Evolutionary conservation across 1,140 invertebrate species (phyloP).

Genomic region (Drosophila pseudoananassae): DNA sequence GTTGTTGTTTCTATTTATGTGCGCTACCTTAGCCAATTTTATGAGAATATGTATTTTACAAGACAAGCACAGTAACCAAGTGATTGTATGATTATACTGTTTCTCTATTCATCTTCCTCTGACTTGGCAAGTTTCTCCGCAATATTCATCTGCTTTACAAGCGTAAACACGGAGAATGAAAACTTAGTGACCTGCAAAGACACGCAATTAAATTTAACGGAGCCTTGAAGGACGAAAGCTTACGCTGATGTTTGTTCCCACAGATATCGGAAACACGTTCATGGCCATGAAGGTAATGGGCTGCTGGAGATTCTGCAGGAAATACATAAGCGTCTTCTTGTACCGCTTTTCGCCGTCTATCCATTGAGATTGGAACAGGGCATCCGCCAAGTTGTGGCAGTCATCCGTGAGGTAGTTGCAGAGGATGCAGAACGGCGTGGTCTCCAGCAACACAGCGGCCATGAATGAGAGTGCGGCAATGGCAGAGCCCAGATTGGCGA

Average conservation of each 20-base stretch:
- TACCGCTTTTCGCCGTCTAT: conserved; percentile 50
- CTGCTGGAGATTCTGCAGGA: conserved; percentile 60
- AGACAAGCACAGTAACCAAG: not conserved
- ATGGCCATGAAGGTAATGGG: conserved; percentile 69
- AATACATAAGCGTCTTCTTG: conserved; percentile 51
- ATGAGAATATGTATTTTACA: too few relatives aligned
- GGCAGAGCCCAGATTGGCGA: conserved; percentile 54
- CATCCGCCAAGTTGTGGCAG: conserved; percentile 48
- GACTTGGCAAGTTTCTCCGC: conserved; percentile 53
- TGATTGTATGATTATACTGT: not conserved
- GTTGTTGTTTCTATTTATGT: too few relatives aligned
- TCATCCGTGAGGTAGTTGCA: conserved; percentile 65
- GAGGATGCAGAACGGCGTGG: conserved; percentile 66
- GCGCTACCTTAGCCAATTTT: too few relatives aligned
- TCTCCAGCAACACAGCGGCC: conserved; percentile 56
- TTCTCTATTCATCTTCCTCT: conserved; percentile 32
- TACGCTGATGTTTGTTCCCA: conserved; percentile 66
- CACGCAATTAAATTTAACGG: not conserved
- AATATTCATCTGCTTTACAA: conserved; percentile 68
- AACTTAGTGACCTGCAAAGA: conserved; percentile 62
- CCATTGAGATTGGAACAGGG: conserved; percentile 65
- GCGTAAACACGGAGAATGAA: conserved; percentile 67
- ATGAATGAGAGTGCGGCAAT: conserved; percentile 51
- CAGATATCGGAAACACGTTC: conserved; percentile 62
- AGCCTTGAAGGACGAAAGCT: conserved; percentile 4